Evolutionary conservation across 2,888 invertebrate species (phyloP).

Genomic region (Lasius platythorax): DNA sequence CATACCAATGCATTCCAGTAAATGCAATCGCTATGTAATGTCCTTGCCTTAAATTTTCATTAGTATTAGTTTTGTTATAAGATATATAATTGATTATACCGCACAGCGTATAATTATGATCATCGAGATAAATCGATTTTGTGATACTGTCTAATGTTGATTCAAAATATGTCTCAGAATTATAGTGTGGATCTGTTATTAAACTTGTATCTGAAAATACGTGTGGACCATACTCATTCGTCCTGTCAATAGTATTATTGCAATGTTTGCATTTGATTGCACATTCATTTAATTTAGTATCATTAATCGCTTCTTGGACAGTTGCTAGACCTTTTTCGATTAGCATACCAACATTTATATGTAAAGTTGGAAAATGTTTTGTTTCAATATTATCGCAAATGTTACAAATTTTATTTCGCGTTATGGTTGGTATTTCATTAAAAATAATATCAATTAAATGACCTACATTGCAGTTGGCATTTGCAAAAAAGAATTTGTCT

Average conservation of each 20-base stretch:
- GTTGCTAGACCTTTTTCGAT: neutral
- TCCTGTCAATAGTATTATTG: neutral
- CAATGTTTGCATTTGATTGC: neutral
- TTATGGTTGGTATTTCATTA: neutral
- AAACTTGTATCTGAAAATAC: slow-evolving; percentile 4
- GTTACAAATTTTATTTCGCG: neutral
- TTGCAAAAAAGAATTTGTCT: neutral
- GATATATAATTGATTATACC: slow-evolving; percentile 19
- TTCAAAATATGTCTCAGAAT: neutral
- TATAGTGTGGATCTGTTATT: neutral
- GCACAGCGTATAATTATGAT: neutral
- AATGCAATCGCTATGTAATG: neutral
- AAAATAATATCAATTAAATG: slow-evolving; percentile 9
- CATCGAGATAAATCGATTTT: neutral
- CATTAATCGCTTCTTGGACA: slow-evolving; percentile 8
- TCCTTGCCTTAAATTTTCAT: neutral
- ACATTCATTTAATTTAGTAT: neutral
- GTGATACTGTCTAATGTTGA: neutral
- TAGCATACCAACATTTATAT: neutral
- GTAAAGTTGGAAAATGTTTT: neutral
- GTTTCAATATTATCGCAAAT: neutral
- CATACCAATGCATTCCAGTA: neutral
- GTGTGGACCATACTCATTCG: neutral
- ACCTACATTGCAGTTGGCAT: slow-evolving; percentile 5
- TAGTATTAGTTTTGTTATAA: neutral